A percentile compares a stretch with the other conserved stretches of the same genome.
These are phyloP conservation scores for Acrossocheilus fasciatus DNA, from an alignment of 2,797 vertebrate species.

Conservation along the genomic window DNA sequence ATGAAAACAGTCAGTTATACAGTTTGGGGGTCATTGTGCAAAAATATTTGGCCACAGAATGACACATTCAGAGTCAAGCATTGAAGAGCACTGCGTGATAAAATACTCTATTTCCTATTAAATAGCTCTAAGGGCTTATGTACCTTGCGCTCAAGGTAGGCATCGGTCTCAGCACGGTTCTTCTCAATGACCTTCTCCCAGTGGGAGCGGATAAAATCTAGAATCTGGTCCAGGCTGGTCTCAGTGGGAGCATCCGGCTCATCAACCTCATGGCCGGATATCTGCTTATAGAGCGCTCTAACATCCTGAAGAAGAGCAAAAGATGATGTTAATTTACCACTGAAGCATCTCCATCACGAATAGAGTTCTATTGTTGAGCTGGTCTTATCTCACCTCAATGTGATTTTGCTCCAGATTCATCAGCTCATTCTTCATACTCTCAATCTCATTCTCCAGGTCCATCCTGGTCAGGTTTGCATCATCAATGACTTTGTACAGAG, in stretches of 20 bases:
- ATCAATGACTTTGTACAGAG: conserved; percentile 91
- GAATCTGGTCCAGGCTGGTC: conserved; percentile 88
- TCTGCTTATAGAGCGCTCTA: conserved; percentile 86
- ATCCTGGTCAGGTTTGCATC: conserved; percentile 87
- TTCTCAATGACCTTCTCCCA: conserved; percentile 92
- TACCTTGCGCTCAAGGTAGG: conserved; percentile 87
- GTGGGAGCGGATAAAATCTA: conserved; percentile 87
- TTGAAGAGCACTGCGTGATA: too few relatives aligned
- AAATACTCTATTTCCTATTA: too few relatives aligned
- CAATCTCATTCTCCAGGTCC: conserved; percentile 89
- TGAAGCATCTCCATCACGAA: background rate
- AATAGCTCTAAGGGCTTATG: background rate
- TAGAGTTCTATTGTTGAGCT: background rate
- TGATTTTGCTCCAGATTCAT: conserved; percentile 83
- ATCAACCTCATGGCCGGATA: conserved; percentile 86
- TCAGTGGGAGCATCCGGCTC: conserved; percentile 83
- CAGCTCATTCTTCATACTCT: conserved; percentile 87
- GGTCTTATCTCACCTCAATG: conserved; percentile 80
- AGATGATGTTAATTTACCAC: background rate
- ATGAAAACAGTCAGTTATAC: too few relatives aligned
- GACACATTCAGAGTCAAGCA: too few relatives aligned
- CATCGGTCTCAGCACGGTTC: conserved; percentile 83
- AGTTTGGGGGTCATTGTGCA: too few relatives aligned
- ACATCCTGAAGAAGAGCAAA: conserved; percentile 82
- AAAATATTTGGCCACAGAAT: too few relatives aligned